A percentile compares a stretch with the other conserved stretches of the same genome.
Evolutionary conservation across 2,113 vertebrate species (phyloP).

Genomic region (Apteryx owenii): DNA sequence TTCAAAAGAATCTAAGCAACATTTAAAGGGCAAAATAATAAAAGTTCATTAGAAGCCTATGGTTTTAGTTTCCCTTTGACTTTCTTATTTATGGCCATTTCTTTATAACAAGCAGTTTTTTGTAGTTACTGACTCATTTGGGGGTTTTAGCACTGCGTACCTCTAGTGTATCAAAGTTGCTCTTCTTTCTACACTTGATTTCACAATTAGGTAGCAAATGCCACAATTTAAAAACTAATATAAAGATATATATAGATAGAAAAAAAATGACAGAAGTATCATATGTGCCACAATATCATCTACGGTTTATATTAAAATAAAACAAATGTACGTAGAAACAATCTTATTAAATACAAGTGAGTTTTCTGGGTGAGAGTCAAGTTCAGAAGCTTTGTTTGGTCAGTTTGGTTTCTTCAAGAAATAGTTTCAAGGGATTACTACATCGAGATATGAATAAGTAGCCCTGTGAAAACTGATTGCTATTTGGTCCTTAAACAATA

Average conservation of each 20-base stretch:
- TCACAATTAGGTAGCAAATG: not conserved
- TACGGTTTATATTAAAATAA: not conserved
- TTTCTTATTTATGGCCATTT: not conserved
- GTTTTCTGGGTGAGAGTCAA: not conserved
- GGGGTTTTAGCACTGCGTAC: not conserved
- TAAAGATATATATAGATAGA: not conserved
- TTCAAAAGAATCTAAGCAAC: not conserved
- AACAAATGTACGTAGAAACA: not conserved
- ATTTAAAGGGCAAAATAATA: not conserved
- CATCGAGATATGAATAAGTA: not conserved
- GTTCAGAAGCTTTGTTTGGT: not conserved
- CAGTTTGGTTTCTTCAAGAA: not conserved
- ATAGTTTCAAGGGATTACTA: not conserved
- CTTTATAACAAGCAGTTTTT: not conserved
- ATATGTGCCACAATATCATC: not conserved
- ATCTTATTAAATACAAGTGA: not conserved
- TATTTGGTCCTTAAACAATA: not conserved
- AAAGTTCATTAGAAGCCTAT: not conserved
- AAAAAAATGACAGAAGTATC: not conserved
- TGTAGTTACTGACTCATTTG: not conserved
- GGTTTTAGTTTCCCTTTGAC: not conserved
- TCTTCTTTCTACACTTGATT: not conserved
- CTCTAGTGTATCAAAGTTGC: not conserved
- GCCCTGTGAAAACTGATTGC: not conserved
- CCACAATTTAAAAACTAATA: not conserved